A percentile compares a stretch with the other conserved stretches of the same genome.
These are phyloP conservation scores for Manduca sexta DNA, from an alignment of 1,140 invertebrate species.

Conservation along the genomic window DNA sequence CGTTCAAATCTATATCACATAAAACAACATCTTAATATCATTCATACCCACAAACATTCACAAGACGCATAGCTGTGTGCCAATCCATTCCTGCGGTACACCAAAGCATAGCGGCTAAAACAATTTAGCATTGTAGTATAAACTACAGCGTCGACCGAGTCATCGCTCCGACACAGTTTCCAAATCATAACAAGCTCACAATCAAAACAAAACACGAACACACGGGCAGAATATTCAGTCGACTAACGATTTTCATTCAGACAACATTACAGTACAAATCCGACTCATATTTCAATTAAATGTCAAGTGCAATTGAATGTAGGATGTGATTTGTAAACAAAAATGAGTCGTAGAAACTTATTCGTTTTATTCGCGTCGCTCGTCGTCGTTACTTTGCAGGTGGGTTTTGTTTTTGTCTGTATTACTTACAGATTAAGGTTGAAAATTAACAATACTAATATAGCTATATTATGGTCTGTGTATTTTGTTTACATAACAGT, in stretches of 20 bases:
- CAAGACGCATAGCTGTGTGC: too few species aligned
- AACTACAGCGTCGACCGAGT: slow-evolving; percentile 5
- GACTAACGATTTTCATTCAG: slow-evolving; percentile 12
- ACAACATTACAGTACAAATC: slow-evolving; percentile 18
- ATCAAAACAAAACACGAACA: slow-evolving; percentile 37
- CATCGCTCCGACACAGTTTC: slow-evolving; percentile 9
- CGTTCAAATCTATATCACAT: too few species aligned
- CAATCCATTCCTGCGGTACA: not conserved
- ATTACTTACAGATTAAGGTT: not conserved
- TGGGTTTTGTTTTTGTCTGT: slow-evolving; percentile 9
- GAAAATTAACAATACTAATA: too few species aligned
- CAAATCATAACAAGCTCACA: slow-evolving; percentile 36
- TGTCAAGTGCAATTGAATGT: slow-evolving; percentile 23
- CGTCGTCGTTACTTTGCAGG: slow-evolving; percentile 44
- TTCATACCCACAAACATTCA: too few species aligned
- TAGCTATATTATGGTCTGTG: too few species aligned
- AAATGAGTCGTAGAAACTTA: slow-evolving; percentile 44
- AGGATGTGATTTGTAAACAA: slow-evolving; percentile 20
- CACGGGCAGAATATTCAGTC: slow-evolving; percentile 24
- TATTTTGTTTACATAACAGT: too few species aligned
- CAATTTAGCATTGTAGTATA: slow-evolving; percentile 1
- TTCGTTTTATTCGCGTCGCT: slow-evolving; percentile 32
- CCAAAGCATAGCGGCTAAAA: not conserved
- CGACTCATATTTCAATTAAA: slow-evolving; percentile 4
- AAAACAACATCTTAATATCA: too few species aligned